Evolutionary conservation across 2,888 invertebrate species (phyloP).

Genomic region (Exocentrus adspersus): DNA sequence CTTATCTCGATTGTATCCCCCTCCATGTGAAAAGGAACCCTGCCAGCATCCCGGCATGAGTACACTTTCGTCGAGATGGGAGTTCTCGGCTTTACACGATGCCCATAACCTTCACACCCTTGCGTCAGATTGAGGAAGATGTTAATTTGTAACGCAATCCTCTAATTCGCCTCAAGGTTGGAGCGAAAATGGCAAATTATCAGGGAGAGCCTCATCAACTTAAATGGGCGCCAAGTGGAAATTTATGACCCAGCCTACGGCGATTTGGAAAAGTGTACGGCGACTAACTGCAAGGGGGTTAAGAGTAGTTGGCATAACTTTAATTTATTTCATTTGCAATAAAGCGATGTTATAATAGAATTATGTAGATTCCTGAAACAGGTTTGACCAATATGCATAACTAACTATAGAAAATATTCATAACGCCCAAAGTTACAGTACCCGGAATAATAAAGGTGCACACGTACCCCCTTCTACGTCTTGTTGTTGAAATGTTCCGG

Average conservation of each 20-base stretch:
- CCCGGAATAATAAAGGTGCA: background rate
- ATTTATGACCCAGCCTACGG: background rate
- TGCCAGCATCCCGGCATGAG: background rate
- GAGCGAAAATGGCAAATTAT: background rate
- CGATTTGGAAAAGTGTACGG: background rate
- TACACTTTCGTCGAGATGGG: slow-evolving; percentile 1
- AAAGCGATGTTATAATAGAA: background rate
- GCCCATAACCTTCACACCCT: slow-evolving; percentile 10
- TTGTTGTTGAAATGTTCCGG: slow-evolving; percentile 21
- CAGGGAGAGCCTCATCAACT: slow-evolving; percentile 2
- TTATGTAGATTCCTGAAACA: slow-evolving; percentile 11
- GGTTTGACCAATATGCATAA: background rate
- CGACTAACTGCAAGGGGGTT: background rate
- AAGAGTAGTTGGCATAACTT: too few species aligned
- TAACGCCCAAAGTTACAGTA: background rate
- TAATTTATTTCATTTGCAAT: background rate
- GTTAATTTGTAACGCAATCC: slow-evolving; percentile 12
- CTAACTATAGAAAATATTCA: slow-evolving; percentile 2
- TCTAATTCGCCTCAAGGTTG: slow-evolving; percentile 15
- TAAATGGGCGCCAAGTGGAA: background rate
- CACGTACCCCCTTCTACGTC: slow-evolving; percentile 14
- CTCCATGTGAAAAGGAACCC: background rate
- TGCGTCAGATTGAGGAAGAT: slow-evolving; percentile 8
- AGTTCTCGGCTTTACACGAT: background rate
- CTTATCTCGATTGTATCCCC: background rate